Evolutionary conservation across 2,797 vertebrate genomes (phyloP), one percentile per base, ranked within the genome.

Genomic region (Poeciliopsis infans): DNA sequence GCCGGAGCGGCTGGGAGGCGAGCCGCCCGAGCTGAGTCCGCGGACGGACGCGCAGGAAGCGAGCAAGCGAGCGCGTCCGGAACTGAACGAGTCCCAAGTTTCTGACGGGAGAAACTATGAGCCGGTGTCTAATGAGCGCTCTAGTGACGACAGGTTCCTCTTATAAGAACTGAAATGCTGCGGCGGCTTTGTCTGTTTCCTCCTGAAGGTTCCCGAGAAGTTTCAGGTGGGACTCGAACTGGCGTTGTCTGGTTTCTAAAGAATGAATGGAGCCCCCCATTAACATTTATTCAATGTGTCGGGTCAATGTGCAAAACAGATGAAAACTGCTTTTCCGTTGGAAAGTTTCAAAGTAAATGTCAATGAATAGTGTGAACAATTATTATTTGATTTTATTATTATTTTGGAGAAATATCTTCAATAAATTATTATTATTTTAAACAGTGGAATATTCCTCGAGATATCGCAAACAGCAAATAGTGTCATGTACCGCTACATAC

Each of bases 41-140:
- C 36, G 36, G 36, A 36, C 61, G 78, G 39, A 31, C 61, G 0
- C 23, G 23, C 1, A 41, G 28, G 75, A 53, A 72, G 51, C 33
- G 3, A 64, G 61, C 55, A 59, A 76, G 33, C 39, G 39, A 7
- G 45, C 33, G 70, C 70, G 5, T 41, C 57, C 8, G 12, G 1
- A 75, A 82, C 47, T 33, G 59, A 74, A 82, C 75, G 57, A 76
- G 23, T n/a, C 33, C 36, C 36, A 36, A 36, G 36, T 36, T 36
- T 36, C 36, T 36, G 36, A 36, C 36, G 36, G 51, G 76, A 80
- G 79, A 74, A 76, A 85, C 49, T 46, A 51, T 23, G 64, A 91
- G 92, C 91, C 92, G 39, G 93, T 89, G 92, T 94, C 84, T 92
- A 85, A 76, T 18, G 41, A 75, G 76, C 86, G 89, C 87, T 80